Evolutionary conservation across 2,888 invertebrate genomes (phyloP), one percentile per base, ranked within the genome.

Genomic region (Sphaeridia pumilis): DNA sequence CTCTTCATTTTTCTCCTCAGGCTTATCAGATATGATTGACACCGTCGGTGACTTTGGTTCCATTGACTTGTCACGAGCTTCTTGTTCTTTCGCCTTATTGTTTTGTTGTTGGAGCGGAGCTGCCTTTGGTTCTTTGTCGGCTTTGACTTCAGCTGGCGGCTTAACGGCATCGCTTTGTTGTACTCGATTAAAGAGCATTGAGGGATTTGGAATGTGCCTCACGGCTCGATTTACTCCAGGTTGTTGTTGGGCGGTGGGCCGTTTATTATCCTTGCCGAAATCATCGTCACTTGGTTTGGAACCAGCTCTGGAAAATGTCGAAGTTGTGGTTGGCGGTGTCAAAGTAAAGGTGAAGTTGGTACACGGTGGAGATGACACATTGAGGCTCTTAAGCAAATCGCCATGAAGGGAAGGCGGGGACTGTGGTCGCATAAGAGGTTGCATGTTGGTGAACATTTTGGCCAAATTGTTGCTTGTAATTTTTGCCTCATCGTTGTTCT

Each of bases 171-270:
- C 24, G 43, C 22, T 43, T 43, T 50, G 47, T 35, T 47, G 73
- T 64, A 78, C 77, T 55, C 78, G 74, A 60, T 75, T 73, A 36
- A 78, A 74, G 61, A 80, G 61, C 7, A 77, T 72, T 48, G 78
- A 78, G 4, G 79, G 79, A 69, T 80, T 79, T 4, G 80, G 79
- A 58, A 80, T 80, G 62, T 77, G 79, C 38, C 80, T 70, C 25
- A 80, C 77, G 22, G 75, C 76, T 53, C 78, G 78, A 66, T 79
- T 80, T 67, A 74, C 70, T 38, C 12, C 12, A 38, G 12, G 5
- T 38, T 17, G 38, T 12, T 5, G 38, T 5, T 17, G 17, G 7
- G 17, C 5, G 7, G 38, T 7, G 7, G 38, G 20, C 20, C 20
- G 12, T 38, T 38, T 38, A 38, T 20, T 17, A 17, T 5, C 10